These are phyloP conservation scores for Cebus imitator DNA, from an alignment of 2,113 vertebrate genomes.

Conservation along the genomic window DNA sequence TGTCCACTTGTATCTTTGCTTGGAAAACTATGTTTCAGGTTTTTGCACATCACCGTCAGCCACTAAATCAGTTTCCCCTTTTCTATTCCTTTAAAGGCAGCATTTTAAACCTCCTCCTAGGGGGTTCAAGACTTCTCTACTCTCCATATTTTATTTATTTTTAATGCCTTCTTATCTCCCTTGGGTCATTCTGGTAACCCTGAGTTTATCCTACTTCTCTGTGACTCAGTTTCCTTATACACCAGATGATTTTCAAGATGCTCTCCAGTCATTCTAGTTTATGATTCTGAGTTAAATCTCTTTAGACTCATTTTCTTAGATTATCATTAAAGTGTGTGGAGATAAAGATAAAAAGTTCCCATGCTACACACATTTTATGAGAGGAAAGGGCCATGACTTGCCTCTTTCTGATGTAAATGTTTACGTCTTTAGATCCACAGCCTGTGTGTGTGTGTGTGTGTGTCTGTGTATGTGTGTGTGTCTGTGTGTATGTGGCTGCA, in stretches of 20 bases:
- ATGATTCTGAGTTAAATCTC: neutral
- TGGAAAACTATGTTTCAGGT: neutral
- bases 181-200: neutral
- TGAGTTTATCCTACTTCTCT: neutral
- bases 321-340: neutral
- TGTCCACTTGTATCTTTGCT: neutral
- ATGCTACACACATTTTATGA: neutral
- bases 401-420: conserved; percentile 17
- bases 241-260: neutral
- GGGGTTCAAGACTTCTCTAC: neutral
- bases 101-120: neutral
- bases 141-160: neutral
- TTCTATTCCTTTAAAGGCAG: neutral
- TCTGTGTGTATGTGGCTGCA: neutral
- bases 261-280: neutral
- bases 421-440: neutral
- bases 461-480: no score
- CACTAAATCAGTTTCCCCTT: neutral
- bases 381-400: neutral
- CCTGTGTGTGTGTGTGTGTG: conserved; percentile 8
- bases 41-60: neutral
- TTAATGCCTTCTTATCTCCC: neutral
- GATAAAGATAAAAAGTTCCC: conserved; percentile 16
- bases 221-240: conserved; percentile 34
- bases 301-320: neutral